Evolutionary conservation across 2,888 invertebrate species (phyloP), one percentile per base, ranked within the genome.

Genomic region (Mimas tiliae): DNA sequence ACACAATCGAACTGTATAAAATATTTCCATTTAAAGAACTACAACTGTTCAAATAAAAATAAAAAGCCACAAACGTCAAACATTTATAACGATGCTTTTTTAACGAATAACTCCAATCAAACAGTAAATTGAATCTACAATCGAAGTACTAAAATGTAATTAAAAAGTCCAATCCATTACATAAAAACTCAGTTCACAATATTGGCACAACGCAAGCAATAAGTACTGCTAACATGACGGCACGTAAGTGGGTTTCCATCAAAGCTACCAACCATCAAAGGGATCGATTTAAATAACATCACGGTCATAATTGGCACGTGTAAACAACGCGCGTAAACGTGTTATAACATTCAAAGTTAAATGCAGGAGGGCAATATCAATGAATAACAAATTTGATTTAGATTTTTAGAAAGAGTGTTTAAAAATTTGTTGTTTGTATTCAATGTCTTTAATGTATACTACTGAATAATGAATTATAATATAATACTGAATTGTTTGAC

Each of bases 251-350:
- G 42, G 42, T 58, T 58, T 58, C 21, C 58, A 58, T 58, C 58
- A 58, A 42, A 58, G 58, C 58, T n/a, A 19, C 58, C 58, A 58
- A 19, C 38, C 42, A 42, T 58, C 58, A 58, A 58, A 58, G 58
- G 50, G 58, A 58, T 58, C 58, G 58, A 58, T 58, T 38, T 58
- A 58, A 58, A 58, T 58, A 58, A 66, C 70, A 66, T 68, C 68
- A 45, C 11, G 45, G 27, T n/a, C 33, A 34, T 50, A 50, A 58
- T 62, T 62, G 45, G 27, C 27, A 19, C 47, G 53, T 16, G 42
- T 58, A 58, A 38, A 58, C 58, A n/a, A 58, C 48, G 19, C 14
- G 38, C 55, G 8, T 38, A 9, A 3, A 12, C 19, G 33, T 33
- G 53, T 34, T 12, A 42, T 55, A n/a, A n/a, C 55, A 33, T 16